These are phyloP conservation scores for Lepeophtheirus salmonis DNA, from an alignment of 1,140 invertebrate genomes.

Conservation along the genomic window DNA sequence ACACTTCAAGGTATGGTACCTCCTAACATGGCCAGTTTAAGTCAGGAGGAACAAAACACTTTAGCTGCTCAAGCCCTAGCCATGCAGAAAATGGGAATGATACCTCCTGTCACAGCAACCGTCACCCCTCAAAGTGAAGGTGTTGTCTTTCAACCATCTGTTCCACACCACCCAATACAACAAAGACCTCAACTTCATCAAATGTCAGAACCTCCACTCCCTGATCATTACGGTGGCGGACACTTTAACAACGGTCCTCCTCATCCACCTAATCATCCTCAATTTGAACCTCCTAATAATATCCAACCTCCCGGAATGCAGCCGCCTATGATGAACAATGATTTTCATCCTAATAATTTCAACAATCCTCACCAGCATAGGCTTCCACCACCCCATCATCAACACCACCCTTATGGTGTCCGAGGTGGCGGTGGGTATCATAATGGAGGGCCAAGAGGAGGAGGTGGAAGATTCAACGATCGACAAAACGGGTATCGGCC, in stretches of 20 bases:
- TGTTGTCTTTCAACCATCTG: not conserved
- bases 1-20: not conserved
- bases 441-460: not conserved
- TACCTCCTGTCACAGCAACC: not conserved
- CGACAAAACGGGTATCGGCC: not conserved
- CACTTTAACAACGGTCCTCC: not conserved
- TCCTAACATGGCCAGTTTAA: not conserved
- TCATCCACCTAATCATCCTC: constrained; percentile 1
- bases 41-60: constrained; percentile 6
- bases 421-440: not conserved
- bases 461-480: not conserved
- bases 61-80: constrained; percentile 1
- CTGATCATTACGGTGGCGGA: not conserved
- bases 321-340: not conserved
- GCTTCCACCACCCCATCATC: not conserved
- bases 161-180: not conserved
- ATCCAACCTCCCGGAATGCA: not conserved
- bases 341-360: not conserved
- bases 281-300: not conserved
- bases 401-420: not conserved
- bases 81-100: constrained; percentile 5
- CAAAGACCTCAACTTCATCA: not conserved
- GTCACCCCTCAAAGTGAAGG: not conserved
- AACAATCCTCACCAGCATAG: not conserved
- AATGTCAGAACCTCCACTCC: not conserved